Evolutionary conservation across 2,113 vertebrate genomes (phyloP), one percentile per base, ranked within the genome.

Genomic region (Sinocyclocheilus rhinocerous): DNA sequence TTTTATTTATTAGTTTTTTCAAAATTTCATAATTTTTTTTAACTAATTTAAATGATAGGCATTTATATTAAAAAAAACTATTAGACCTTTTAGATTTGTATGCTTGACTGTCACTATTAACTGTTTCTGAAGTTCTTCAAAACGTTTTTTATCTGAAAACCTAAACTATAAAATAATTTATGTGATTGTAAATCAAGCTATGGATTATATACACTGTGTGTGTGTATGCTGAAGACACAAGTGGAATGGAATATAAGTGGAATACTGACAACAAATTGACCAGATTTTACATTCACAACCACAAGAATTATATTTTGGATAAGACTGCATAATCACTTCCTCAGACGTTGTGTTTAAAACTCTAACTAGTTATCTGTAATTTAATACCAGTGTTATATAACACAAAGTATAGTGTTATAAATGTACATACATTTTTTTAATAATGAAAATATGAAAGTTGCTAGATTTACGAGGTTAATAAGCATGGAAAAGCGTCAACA

Each of bases 391-490:
- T 10, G 33, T n/a, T 22, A 72, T 39, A 20, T 39, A 42, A 72
- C 69, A 72, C 18, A 75, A 75, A 48, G 6, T 75, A 72, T 33
- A 69, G 33, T 39, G 33, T 72, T 22, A 39, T 48, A 45, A 48
- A 75, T 48, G 20, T 48, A 24, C 5, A n/a, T 13, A 9, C 6
- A 59, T 59, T 59, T 42, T 36, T 18, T 1, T 4, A 69, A 69
- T 16, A 69, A 36, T 20, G 29, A 36, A 70, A 36, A 36, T 18
- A 39, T 39, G 3, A 45, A 45, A 13, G 70, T 24, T 45, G 22
- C 39, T 75, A 24, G 72, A 48, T 75, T 75, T 75, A 75, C 12
- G n/a, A 26, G 45, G 22, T 75, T 75, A 75, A 75, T 48, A 48
- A 26, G 4, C 1, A 1, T 45, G 12, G 22, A 76, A 48, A 76